These are phyloP conservation scores for Chymomyza caudatula DNA, from an alignment of 2,888 invertebrate genomes.

Conservation along the genomic window DNA sequence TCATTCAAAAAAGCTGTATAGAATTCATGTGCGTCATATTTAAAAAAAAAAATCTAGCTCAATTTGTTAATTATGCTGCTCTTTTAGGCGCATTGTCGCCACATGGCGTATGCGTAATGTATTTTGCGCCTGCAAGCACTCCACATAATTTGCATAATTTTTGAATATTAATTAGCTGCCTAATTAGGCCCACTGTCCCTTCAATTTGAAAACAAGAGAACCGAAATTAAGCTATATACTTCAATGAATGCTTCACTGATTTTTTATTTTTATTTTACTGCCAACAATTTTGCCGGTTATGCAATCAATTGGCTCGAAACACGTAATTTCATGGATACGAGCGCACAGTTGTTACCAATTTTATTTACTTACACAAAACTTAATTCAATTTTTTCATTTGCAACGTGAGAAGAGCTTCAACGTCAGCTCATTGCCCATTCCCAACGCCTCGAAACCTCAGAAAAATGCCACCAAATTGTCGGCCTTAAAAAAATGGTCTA, in stretches of 20 bases:
- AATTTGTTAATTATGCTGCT: conserved; percentile 7
- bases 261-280: not conserved
- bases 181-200: conserved; percentile 43
- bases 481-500: no score
- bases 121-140: conserved; percentile 2
- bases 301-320: conserved; percentile 1
- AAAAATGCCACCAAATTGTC: no score
- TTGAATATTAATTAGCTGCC: conserved; percentile 53
- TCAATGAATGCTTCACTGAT: conserved; percentile 7
- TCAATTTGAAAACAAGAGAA: conserved; percentile 36
- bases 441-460: not conserved
- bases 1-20: no score
- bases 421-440: not conserved
- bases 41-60: no score
- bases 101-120: conserved; percentile 19
- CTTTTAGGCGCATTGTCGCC: not conserved
- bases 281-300: not conserved
- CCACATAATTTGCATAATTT: conserved; percentile 22
- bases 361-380: conserved; percentile 27
- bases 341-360: conserved; percentile 18
- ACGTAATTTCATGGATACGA: conserved; percentile 10
- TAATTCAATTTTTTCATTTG: conserved; percentile 29
- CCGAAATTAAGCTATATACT: conserved; percentile 18
- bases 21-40: conserved; percentile 37
- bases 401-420: conserved; percentile 16